Evolutionary conservation across 92 coral and sea anemone species (phyloP), one percentile per base, ranked within the genome.

Genomic region (Phenganax marumi): DNA sequence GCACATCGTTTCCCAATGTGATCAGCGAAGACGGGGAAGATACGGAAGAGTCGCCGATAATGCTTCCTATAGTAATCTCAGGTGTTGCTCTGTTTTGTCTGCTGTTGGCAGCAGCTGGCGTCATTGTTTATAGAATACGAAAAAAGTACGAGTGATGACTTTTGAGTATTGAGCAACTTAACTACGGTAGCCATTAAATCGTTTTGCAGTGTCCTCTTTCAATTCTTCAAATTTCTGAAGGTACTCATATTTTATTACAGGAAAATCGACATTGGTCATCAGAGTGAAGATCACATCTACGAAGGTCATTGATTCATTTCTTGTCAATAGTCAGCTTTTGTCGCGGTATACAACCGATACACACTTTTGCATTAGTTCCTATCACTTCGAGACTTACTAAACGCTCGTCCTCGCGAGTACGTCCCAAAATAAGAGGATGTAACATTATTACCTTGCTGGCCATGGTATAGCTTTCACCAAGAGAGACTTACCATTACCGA

Each of bases 71-170:
- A 14, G 12, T 64, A 2, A 64, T 25, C 19, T 21, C 70, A 64
- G 25, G 43, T 64, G 43, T 19, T 25, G 47, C 26, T 25, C 19
- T 64, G 70, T 25, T 64, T 64, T 64, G 70, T 64, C 6, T 64
- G 26, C 19, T 64, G 70, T 64, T 64, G 26, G 70, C 25, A 17
- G 70, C 13, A 43, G 47, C 8, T 22, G 70, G 4, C 11, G 47
- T 25, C 13, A 64, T 64, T 64, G 47, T 64, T 64, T 64, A 46
- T 46, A 64, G 7, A 64, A 33, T 43, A 64, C 70, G 47, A 64
- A 22, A 64, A 21, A 64, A 25, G 70, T 64, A 64, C 26, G 70
- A 33, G 43, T 33, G 43, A 33, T 33, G 3, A 1, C 43, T 33
- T 33, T 33, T 33, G 43, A 33, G 5, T 33, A 33, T 5, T 33